phyloP scores from a whole-genome alignment of 1,140 invertebrate species.

The Elymnias hypermnestra region DNA sequence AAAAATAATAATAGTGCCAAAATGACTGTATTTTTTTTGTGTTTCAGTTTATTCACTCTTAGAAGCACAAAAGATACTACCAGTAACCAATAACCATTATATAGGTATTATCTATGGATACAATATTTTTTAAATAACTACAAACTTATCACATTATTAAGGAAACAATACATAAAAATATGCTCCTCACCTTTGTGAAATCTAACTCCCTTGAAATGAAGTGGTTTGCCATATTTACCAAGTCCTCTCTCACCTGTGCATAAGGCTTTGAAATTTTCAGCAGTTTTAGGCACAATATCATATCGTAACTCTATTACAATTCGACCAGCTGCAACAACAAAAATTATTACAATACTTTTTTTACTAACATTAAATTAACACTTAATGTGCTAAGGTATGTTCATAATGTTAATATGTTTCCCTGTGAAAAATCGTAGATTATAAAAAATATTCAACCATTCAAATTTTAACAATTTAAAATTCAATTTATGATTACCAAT shows the following conservation, averaged over 20 bases:
- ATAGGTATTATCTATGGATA: no score
- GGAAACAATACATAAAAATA: not conserved
- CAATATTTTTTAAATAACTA: no score
- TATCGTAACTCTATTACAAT: slow-evolving; percentile 88
- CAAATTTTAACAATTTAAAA: not conserved
- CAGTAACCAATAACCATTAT: no score
- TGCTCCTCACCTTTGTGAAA: slow-evolving; percentile 83
- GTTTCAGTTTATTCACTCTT: no score
- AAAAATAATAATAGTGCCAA: no score
- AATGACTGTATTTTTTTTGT: no score
- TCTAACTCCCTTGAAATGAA: slow-evolving; percentile 85
- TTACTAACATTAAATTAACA: not conserved
- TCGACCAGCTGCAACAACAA: slow-evolving; percentile 79
- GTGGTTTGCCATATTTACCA: slow-evolving; percentile 80
- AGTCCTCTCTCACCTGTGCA: slow-evolving; percentile 92
- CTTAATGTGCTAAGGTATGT: no score
- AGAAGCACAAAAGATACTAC: no score
- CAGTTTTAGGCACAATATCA: slow-evolving; percentile 92
- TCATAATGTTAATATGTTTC: no score
- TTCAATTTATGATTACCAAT: not conserved
- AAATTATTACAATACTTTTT: slow-evolving; percentile 7
- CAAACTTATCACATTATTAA: not conserved
- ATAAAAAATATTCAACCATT: not conserved
- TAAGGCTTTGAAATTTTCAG: slow-evolving; percentile 92
- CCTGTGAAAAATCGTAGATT: not conserved